phyloP scores from a whole-genome alignment of 2,888 invertebrate species.

The Lasius platythorax region DNA sequence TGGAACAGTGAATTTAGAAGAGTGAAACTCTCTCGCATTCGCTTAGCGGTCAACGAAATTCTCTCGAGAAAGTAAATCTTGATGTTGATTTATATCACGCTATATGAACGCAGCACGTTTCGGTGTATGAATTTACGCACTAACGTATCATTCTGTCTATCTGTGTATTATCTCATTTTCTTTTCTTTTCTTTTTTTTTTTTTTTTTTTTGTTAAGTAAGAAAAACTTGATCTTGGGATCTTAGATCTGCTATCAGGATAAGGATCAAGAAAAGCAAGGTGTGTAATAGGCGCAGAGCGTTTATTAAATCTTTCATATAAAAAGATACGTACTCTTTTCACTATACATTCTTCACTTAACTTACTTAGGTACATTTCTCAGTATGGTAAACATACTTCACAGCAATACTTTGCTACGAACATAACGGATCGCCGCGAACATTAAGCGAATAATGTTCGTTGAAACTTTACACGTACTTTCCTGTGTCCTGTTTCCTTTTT shows the following conservation, averaged over 20 bases:
- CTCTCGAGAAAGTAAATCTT: constrained; percentile 30
- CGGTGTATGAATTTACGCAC: constrained; percentile 17
- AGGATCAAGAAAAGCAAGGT: constrained; percentile 19
- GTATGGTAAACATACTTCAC: constrained; percentile 43
- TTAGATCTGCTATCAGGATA: neutral
- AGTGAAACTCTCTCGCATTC: constrained; percentile 62
- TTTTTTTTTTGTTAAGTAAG: neutral
- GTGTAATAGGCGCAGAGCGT: constrained; percentile 62
- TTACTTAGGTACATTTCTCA: constrained; percentile 68
- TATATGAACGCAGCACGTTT: constrained; percentile 10
- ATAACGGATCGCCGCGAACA: constrained; percentile 42
- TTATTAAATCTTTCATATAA: constrained; percentile 76
- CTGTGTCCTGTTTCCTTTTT: constrained; percentile 41
- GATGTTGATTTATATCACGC: constrained; percentile 29
- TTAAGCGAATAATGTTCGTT: constrained; percentile 31
- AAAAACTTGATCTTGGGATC: neutral
- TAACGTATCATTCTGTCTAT: neutral
- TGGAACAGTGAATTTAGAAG: constrained; percentile 53
- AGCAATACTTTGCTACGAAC: constrained; percentile 47
- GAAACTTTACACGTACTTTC: neutral
- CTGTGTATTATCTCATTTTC: constrained; percentile 22
- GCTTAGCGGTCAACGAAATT: constrained; percentile 34
- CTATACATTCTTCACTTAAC: constrained; percentile 60
- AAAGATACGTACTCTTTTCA: constrained; percentile 60
- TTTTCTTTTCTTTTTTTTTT: neutral